These are phyloP conservation scores for Knipowitschia caucasica DNA, from an alignment of 2,797 vertebrate genomes.

Conservation along the genomic window DNA sequence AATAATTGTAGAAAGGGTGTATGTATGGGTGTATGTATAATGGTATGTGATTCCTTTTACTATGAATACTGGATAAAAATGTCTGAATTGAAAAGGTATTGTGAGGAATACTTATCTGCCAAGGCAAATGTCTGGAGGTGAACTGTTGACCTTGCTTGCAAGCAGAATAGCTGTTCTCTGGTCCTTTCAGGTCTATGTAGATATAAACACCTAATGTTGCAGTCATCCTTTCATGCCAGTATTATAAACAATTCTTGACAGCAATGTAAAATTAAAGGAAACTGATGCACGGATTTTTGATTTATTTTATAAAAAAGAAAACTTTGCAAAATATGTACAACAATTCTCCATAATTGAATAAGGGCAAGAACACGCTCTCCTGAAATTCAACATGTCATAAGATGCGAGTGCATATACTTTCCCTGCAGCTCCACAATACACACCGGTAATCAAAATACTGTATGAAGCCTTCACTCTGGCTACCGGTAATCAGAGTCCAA, in stretches of 20 bases:
- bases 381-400: conserved; percentile 17
- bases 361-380: conserved; percentile 16
- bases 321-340: neutral
- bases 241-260: too few relatives aligned
- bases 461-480: too few relatives aligned
- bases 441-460: conserved; percentile 1
- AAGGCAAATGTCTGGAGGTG: neutral
- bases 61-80: neutral
- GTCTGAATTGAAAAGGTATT: neutral
- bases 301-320: neutral
- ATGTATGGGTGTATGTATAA: neutral
- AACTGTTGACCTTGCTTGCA: neutral
- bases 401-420: conserved; percentile 27
- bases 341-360: conserved; percentile 17
- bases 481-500: neutral
- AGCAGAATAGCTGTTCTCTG: neutral
- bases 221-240: too few relatives aligned
- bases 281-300: neutral
- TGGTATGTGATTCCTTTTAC: neutral
- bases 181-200: neutral
- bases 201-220: too few relatives aligned
- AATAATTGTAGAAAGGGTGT: too few relatives aligned
- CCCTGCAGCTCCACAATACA: conserved; percentile 20
- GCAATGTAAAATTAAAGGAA: neutral
- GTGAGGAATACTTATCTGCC: neutral